Evolutionary conservation across 2,888 invertebrate genomes (phyloP).

Genomic region (Halictus ligatus): DNA sequence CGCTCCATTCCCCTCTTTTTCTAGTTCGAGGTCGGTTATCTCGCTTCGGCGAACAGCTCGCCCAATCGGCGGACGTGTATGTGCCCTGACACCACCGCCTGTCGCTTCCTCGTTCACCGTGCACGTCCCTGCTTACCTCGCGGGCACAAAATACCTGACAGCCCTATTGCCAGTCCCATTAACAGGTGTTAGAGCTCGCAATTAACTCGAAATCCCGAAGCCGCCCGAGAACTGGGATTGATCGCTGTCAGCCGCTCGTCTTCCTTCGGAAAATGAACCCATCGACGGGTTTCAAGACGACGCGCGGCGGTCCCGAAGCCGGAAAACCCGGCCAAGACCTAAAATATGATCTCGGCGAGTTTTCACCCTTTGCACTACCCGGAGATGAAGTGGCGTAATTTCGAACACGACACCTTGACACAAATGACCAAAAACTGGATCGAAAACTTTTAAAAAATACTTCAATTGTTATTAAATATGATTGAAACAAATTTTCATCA

Average conservation of each 20-base stretch:
- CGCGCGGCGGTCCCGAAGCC: too few relatives aligned
- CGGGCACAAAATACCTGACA: conserved; percentile 79
- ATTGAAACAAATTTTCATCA: too few relatives aligned
- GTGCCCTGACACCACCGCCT: conserved; percentile 76
- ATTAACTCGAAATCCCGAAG: conserved; percentile 76
- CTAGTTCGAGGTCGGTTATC: conserved; percentile 51
- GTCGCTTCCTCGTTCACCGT: conserved; percentile 69
- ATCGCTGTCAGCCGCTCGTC: conserved; percentile 45
- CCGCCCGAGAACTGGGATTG: conserved; percentile 54
- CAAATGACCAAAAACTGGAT: too few relatives aligned
- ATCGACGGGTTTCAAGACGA: too few relatives aligned
- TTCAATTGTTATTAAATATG: too few relatives aligned
- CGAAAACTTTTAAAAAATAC: too few relatives aligned
- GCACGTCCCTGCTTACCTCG: conserved; percentile 76
- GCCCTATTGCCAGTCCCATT: conserved; percentile 77
- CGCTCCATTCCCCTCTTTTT: conserved; percentile 52
- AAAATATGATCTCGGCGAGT: too few relatives aligned
- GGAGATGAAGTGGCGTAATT: too few relatives aligned
- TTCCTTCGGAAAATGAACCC: conserved; percentile 18
- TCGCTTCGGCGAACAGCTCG: conserved; percentile 51
- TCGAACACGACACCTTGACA: too few relatives aligned
- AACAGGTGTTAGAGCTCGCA: conserved; percentile 79
- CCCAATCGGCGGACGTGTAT: conserved; percentile 54
- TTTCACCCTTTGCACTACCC: too few relatives aligned
- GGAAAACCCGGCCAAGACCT: too few relatives aligned